phyloP scores from a whole-genome alignment of 2,888 invertebrate genomes.

The Elmis aenea region DNA sequence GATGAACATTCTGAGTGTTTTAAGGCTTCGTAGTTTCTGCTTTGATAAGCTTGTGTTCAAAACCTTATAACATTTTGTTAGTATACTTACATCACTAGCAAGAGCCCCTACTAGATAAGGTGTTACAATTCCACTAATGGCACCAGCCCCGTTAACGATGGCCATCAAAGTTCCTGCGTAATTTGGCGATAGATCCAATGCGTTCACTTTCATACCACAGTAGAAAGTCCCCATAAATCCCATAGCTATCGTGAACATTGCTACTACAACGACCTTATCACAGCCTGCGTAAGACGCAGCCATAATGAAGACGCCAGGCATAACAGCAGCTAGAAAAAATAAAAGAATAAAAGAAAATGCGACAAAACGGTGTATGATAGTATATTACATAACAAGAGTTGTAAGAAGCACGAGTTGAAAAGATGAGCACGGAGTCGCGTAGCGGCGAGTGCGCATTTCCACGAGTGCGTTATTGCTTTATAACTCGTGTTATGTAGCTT shows the following conservation, averaged over 20 bases:
- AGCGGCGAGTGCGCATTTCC: no score
- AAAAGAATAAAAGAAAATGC: constrained; percentile 7
- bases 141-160: constrained; percentile 59
- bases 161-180: constrained; percentile 62
- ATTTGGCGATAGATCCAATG: constrained; percentile 60
- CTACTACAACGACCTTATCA: constrained; percentile 48
- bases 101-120: constrained; percentile 57
- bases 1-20: no score
- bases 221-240: constrained; percentile 67
- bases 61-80: no score
- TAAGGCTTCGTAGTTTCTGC: no score
- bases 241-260: constrained; percentile 57
- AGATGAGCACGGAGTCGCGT: no score
- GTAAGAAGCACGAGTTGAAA: no score
- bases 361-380: no score
- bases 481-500: no score
- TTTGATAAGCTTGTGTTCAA: no score
- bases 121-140: constrained; percentile 57
- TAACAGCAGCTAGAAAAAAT: constrained; percentile 53
- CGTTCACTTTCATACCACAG: constrained; percentile 63
- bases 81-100: constrained; percentile 58
- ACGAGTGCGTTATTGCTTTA: no score
- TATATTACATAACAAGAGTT: no score
- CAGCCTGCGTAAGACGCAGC: constrained; percentile 61
- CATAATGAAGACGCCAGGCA: constrained; percentile 59